phyloP scores from a whole-genome alignment of 2,797 vertebrate species.

The Falco novaeseelandiae region DNA sequence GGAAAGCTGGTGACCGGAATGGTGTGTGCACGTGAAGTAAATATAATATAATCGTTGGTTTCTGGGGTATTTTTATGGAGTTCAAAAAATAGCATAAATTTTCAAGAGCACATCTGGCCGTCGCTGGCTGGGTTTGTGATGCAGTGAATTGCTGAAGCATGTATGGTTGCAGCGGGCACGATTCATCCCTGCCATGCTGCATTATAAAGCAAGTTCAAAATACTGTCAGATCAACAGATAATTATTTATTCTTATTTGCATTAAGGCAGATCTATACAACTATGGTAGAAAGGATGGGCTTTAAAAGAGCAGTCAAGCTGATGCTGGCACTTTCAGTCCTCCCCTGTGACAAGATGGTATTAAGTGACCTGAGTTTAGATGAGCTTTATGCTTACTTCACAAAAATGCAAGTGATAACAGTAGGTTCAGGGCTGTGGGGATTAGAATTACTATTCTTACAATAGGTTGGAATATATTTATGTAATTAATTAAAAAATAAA shows the following conservation, averaged over 20 bases:
- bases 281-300: neutral
- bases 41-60: neutral
- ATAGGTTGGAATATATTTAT: neutral
- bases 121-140: accelerated
- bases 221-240: neutral
- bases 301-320: neutral
- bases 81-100: neutral
- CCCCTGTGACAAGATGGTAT: neutral
- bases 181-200: neutral
- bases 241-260: neutral
- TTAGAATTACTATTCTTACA: neutral
- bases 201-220: neutral
- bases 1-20: neutral
- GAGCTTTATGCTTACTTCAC: neutral
- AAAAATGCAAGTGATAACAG: neutral
- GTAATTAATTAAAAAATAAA: neutral
- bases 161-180: neutral
- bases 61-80: neutral
- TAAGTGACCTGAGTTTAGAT: neutral
- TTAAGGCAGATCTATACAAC: neutral
- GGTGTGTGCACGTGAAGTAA: neutral
- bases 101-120: neutral
- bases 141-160: neutral
- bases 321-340: neutral
- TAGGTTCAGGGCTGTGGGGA: neutral